These are phyloP conservation scores for Microtus montanus DNA, from an alignment of 2,113 vertebrate genomes.

Conservation along the genomic window DNA sequence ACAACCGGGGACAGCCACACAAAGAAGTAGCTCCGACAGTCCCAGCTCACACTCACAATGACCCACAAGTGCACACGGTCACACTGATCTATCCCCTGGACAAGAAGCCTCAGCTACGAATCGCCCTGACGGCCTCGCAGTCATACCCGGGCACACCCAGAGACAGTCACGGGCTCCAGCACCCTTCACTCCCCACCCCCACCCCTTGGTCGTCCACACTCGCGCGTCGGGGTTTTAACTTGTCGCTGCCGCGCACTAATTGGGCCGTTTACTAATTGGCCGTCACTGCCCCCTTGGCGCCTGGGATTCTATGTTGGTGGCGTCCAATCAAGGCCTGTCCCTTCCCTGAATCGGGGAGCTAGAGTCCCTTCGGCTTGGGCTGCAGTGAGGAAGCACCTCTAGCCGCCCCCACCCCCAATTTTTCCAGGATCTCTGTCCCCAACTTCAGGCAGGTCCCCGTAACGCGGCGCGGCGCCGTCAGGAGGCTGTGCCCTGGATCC, in stretches of 20 bases:
- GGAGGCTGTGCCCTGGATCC: not conserved
- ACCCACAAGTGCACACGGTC: not conserved
- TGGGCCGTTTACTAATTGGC: conserved; percentile 52
- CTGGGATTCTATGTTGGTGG: conserved; percentile 6
- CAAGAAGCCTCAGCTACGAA: not conserved
- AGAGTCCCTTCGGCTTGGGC: not conserved
- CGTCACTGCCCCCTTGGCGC: not conserved
- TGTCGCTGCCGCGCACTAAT: not conserved
- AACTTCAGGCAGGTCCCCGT: not conserved
- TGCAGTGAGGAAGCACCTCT: not conserved
- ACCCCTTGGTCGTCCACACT: not conserved
- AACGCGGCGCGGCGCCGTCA: not conserved
- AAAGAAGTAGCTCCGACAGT: conserved; percentile 74
- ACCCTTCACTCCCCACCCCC: not conserved
- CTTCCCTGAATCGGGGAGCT: not conserved
- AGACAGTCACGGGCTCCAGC: not conserved
- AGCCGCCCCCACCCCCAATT: not conserved
- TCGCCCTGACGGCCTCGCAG: not conserved
- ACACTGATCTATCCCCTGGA: conserved; percentile 2
- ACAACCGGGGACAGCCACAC: conserved; percentile 60
- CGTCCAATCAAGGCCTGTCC: conserved; percentile 19
- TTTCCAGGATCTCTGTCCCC: conserved; percentile 30
- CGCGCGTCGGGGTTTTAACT: conserved; percentile 53
- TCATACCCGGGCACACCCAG: not conserved
- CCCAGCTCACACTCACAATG: not conserved